Percentiles rank a stretch among this genome's conserved stretches.
Evolutionary conservation across 2,113 vertebrate species (phyloP).

Genomic region (Thryonomys swinderianus): DNA sequence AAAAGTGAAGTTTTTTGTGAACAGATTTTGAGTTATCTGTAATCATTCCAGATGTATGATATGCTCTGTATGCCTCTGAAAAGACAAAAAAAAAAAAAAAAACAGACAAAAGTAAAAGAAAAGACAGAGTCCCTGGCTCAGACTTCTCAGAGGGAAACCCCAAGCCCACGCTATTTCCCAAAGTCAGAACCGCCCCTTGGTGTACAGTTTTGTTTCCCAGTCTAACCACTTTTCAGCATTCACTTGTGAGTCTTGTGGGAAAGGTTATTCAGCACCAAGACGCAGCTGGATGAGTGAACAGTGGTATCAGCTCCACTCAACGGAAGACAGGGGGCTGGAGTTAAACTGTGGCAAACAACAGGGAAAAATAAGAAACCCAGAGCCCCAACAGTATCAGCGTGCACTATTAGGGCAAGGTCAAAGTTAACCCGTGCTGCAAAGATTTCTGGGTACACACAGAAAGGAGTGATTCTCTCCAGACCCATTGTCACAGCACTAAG

Average conservation of each 20-base stretch:
- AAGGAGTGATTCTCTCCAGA: background rate
- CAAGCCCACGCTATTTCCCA: background rate
- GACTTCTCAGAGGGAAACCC: background rate
- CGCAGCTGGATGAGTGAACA: background rate
- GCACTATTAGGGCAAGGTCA: background rate
- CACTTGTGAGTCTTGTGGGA: too few relatives aligned
- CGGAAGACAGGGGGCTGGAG: background rate
- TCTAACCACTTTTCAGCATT: background rate
- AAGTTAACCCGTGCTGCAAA: background rate
- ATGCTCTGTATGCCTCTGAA: too few relatives aligned
- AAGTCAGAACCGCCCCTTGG: background rate
- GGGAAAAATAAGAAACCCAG: background rate
- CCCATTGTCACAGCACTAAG: background rate
- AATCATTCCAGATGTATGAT: too few relatives aligned
- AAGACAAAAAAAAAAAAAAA: too few relatives aligned
- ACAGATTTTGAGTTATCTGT: too few relatives aligned
- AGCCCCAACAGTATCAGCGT: background rate
- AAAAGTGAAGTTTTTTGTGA: too few relatives aligned
- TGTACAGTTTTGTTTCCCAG: too few relatives aligned
- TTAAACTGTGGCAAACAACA: background rate
- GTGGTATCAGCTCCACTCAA: too few relatives aligned
- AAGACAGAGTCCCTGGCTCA: background rate
- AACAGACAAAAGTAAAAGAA: too few relatives aligned
- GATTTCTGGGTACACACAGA: background rate
- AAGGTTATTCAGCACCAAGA: background rate